Base-by-base conservation (phyloP, 2,113 vertebrate genomes). In the Myrmecophaga tridactyla region DNA sequence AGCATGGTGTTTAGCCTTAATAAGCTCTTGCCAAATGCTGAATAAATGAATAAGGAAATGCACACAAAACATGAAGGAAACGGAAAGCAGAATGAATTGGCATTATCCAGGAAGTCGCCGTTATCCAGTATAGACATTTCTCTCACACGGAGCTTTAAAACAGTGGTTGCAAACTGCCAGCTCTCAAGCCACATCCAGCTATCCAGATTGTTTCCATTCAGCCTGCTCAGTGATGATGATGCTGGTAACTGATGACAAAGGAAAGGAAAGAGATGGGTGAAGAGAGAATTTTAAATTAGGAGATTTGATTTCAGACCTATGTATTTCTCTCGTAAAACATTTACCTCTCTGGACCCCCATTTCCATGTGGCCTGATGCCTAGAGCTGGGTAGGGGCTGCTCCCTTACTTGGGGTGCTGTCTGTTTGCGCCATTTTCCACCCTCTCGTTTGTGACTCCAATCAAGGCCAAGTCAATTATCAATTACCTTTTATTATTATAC, bases 221-320 rank as follows among this genome's bases (percentile, higher is more conserved):
- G 13, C 21, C 7, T 6, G 1, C 11, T 6, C 11, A 21, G 4
- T 27, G 3, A 11, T 67, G 46, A 4, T 4, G 60, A 6, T 3
- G 41, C 6, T 39, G 20, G 18, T 23, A 53, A n/a, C 63, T 4
- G 6, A 25, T 41, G 23, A 48, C 69, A 65, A 80, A 63, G n/a
- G 78, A 31, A 20, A 87, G 18, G 17, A 39, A 81, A 21, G 20
- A 56, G 18, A 20, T 29, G 17, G 65, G 36, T 69, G n/a, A 69
- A 7, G 65, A 69, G 41, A 72, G 36, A 81, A 76, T 48, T 60
- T 31, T 34, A 88, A 73, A 53, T 17, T 36, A 86, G n/a, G 63
- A 91, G 43, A 82, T 8, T 69, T n/a, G 21, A 51, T 3, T 75
- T 46, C 8, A 70, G 56, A 88, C 15, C 58, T 43, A 11, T 29